Evolutionary conservation across 2,797 vertebrate genomes (phyloP).

Genomic region (Myotis vivesi): DNA sequence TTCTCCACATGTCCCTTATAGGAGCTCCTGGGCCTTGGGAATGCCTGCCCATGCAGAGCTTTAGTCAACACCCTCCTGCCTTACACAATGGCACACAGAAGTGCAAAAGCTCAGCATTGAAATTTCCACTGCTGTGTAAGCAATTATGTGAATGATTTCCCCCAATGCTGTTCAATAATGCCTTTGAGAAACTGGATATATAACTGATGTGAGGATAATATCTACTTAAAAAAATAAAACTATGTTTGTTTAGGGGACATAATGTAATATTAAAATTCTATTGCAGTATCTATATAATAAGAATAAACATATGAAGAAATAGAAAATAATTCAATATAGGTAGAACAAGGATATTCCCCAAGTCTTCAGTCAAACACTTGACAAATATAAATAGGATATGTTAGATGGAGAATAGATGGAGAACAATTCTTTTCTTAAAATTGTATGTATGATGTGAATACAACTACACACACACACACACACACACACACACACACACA

Average conservation of each 20-base stretch:
- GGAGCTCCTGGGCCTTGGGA: not conserved
- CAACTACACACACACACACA: not conserved
- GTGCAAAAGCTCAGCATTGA: not conserved
- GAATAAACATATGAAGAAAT: conserved; percentile 11
- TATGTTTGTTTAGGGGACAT: not conserved
- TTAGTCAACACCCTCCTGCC: not conserved
- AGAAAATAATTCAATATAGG: not conserved
- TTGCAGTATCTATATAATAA: not conserved
- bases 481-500: not conserved
- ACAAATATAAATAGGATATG: not conserved
- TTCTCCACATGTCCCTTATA: not conserved
- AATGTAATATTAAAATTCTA: not conserved
- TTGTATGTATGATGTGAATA: not conserved
- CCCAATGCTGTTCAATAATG: not conserved
- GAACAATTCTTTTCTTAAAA: not conserved
- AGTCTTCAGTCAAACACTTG: not conserved
- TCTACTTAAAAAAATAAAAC: not conserved
- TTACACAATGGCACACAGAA: not conserved
- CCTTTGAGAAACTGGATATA: not conserved
- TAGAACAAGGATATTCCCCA: not conserved
- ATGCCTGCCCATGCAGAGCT: not conserved
- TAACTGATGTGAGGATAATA: not conserved
- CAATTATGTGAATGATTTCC: not conserved
- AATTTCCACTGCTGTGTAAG: not conserved
- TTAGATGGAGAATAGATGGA: not conserved